Evolutionary conservation across 2,797 vertebrate species (phyloP).

Genomic region (Rhinoraja longicauda): DNA sequence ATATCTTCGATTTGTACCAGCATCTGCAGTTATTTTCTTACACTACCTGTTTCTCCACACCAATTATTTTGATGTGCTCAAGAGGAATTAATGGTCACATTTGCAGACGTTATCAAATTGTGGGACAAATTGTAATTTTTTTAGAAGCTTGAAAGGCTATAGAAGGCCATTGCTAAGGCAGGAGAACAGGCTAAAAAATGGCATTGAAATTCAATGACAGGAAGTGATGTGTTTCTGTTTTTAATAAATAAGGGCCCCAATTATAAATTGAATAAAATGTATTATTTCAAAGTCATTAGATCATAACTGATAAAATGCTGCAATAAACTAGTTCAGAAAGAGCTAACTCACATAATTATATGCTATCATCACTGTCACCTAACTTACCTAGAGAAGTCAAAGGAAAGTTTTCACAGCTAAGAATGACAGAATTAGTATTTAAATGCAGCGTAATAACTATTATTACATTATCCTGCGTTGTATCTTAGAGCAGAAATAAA

Average conservation of each 20-base stretch:
- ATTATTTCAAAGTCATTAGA: neutral
- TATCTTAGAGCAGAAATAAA: neutral
- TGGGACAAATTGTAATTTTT: neutral
- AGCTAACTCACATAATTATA: neutral
- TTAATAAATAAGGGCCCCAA: neutral
- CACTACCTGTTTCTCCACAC: no score
- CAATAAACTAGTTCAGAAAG: neutral
- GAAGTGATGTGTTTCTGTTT: neutral
- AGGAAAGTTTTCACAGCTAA: neutral
- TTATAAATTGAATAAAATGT: neutral
- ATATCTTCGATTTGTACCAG: no score
- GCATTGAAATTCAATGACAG: neutral
- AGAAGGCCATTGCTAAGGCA: neutral
- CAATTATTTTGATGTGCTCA: neutral
- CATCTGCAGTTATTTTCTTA: no score
- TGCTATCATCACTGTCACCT: neutral
- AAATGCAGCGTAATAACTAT: conserved; percentile 8
- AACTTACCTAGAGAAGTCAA: neutral
- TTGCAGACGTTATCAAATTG: neutral
- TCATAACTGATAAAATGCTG: neutral
- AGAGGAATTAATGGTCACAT: neutral
- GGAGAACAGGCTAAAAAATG: neutral
- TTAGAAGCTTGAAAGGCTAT: neutral
- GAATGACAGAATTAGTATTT: neutral
- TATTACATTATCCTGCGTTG: neutral